Base-by-base conservation (phyloP, 2,113 vertebrate genomes). In the Oryzias curvinotus region DNA sequence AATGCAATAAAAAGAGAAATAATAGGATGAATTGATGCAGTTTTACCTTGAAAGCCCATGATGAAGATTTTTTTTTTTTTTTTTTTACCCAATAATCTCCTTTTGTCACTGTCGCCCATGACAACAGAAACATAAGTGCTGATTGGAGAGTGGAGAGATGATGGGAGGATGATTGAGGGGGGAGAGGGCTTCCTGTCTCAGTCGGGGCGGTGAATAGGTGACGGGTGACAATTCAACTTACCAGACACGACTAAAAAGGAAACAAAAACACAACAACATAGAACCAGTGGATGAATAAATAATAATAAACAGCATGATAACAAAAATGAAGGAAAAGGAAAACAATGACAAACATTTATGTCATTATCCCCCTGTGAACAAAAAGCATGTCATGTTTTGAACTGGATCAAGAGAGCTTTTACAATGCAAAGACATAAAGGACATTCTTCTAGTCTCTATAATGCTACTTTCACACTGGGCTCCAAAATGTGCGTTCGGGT, bases 181-280 rank as follows among this genome's bases (percentile, higher is more conserved):
- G 86, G 91, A 91, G 93, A 95, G 93, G 94, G 93, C 93, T 90
- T 94, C 94, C 91, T 92, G 91, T 92, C 93, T 95, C 94, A 94
- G 93, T 94, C 78, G 94, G 91, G 91, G 86, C 94, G 93, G 94
- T 93, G 92, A 95, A 94, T 91, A 93, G 95, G 93, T 97, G 95
- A 95, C 88, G 91, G 95, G 94, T 93, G 96, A 97, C 94, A 96
- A 94, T 93, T 96, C 95, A 96, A 99, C 97, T 99, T 99, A 99
- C 97, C 97, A 97, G 96, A 98, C 89, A 95, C 86, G 93, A 98
- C 97, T 99, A 95, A 94, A 88, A 98, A 96, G 84, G 83, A 91
- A 90, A 92, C 87, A 93, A 92, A 94, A 93, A 92, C 81, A 95
- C 92, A 93, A 95, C 89, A 93, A 92, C 89, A 92, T 91, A 92